Percentiles rank a stretch among this genome's conserved stretches.
Evolutionary conservation across 2,797 vertebrate species (phyloP).

Genomic region (Myotis myotis): DNA sequence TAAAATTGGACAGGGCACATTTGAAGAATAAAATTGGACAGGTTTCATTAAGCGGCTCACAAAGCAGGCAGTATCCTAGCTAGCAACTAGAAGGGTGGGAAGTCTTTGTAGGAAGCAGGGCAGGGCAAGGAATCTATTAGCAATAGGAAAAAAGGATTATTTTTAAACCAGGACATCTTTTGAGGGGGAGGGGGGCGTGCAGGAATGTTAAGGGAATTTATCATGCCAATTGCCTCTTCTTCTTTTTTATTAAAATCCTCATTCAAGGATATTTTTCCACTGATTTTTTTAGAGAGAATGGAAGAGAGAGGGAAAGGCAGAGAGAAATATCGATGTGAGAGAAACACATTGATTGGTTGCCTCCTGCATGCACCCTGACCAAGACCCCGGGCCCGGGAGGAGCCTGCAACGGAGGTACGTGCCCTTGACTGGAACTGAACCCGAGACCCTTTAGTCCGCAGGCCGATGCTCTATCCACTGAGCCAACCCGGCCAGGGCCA

Average conservation of each 20-base stretch:
- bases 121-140: neutral
- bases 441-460: neutral
- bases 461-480: too few species aligned
- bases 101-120: neutral
- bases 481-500: too few species aligned
- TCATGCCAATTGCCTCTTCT: neutral
- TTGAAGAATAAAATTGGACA: neutral
- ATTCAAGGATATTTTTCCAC: neutral
- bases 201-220: neutral
- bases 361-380: neutral
- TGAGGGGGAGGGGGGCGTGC: neutral
- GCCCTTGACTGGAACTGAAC: neutral
- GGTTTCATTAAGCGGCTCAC: neutral
- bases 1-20: too few species aligned
- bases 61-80: neutral
- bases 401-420: neutral
- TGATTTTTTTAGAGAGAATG: neutral
- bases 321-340: neutral
- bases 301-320: neutral
- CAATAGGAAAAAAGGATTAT: neutral
- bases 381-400: too few species aligned
- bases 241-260: neutral
- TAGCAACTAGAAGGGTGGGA: neutral
- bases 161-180: neutral
- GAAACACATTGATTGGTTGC: neutral